Evolutionary conservation across 2,113 vertebrate genomes (phyloP), one percentile per base, ranked within the genome.

Genomic region (Toxotes jaculatrix): DNA sequence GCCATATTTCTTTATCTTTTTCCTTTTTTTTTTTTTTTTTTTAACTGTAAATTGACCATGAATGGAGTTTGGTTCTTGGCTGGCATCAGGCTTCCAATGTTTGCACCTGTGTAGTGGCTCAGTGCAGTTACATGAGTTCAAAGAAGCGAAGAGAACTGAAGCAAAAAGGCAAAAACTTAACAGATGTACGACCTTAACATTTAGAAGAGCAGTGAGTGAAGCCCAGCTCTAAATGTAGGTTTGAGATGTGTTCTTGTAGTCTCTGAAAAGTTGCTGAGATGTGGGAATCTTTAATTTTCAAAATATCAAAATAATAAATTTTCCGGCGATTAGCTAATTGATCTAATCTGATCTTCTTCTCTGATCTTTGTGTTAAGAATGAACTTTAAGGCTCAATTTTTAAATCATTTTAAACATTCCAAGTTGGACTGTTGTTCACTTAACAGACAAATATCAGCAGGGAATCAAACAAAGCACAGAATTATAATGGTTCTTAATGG

Each of bases 401-500:
- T 31, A 32, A 49, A 34, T 36, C 32, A 0, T 49, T 49, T 78
- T 12, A n/a, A n/a, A 51, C 70, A 31, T 65, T 80, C 42, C 53
- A 53, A 3, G 4, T 13, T 14, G 36, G 27, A 31, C 3, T 17
- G 6, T 19, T 11, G 21, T 74, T 38, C 43, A 19, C 21, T 31
- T 4, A 11, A 9, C 5, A 21, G 38, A 53, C 21, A 53, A 31
- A n/a, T 19, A 19, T 40, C n/a, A 49, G 14, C 38, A 43, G 27
- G n/a, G n/a, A 67, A 66, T 47, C 17, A 13, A 14, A 43, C 0
- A 14, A 61, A 72, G 75, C 66, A 77, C 66, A 71, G 34, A 13
- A 49, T 45, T 32, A 1, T 7, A 4, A 72, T 36, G 32, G 8
- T 11, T 40, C 34, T n/a, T 21, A 53, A 14, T 14, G n/a, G 10